phyloP scores from a whole-genome alignment of 2,113 vertebrate genomes.

The Halcyon malimbica region DNA sequence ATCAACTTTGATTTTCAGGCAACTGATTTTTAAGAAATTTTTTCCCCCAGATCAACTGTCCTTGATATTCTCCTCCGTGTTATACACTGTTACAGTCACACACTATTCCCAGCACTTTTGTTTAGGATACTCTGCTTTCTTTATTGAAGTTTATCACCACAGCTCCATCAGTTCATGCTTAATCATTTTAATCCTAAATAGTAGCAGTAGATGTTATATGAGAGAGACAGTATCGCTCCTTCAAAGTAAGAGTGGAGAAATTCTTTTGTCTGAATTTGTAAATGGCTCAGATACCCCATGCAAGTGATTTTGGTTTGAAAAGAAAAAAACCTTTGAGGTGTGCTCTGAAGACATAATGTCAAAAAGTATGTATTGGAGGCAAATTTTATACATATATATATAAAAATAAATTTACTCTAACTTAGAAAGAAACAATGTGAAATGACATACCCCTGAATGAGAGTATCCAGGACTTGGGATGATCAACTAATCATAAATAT shows the following conservation, averaged over 20 bases:
- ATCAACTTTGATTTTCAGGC: background rate
- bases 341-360: background rate
- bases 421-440: background rate
- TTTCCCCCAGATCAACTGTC: background rate
- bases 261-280: background rate
- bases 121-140: background rate
- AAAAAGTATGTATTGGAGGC: background rate
- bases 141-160: background rate
- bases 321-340: background rate
- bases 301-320: background rate
- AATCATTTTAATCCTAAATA: background rate
- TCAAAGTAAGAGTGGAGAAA: background rate
- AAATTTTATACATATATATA: background rate
- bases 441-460: background rate
- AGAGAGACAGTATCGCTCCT: background rate
- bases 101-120: background rate
- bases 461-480: background rate
- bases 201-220: background rate
- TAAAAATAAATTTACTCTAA: background rate
- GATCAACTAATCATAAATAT: background rate
- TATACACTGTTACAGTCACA: background rate
- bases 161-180: background rate
- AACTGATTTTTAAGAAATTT: background rate
- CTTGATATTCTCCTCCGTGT: background rate
- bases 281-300: background rate